phyloP scores from a whole-genome alignment of 2,888 invertebrate genomes.

The Hydrotaea cyrtoneurina region DNA sequence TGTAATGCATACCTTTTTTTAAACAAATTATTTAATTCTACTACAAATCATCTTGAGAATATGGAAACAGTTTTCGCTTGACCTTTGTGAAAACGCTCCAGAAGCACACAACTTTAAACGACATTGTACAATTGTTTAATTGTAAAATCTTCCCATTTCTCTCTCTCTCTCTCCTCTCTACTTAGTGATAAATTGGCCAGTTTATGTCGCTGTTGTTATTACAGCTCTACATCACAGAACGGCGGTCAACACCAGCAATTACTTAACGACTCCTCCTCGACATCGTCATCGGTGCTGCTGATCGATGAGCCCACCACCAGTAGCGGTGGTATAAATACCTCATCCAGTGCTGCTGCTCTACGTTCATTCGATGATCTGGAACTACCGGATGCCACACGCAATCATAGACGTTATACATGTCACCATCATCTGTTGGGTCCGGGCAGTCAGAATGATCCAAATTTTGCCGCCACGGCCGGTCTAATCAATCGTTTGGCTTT shows the following conservation, averaged over 20 bases:
- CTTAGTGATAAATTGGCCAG: slow-evolving; percentile 78
- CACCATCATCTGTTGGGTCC: slow-evolving; percentile 74
- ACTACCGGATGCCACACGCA: slow-evolving; percentile 75
- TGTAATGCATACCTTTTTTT: too few relatives aligned
- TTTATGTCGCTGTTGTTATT: slow-evolving; percentile 79
- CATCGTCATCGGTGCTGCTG: slow-evolving; percentile 81
- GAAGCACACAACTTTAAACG: too few relatives aligned
- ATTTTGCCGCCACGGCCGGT: slow-evolving; percentile 80
- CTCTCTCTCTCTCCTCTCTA: background rate
- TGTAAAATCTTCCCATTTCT: background rate
- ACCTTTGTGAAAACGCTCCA: too few relatives aligned
- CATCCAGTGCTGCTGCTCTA: slow-evolving; percentile 81
- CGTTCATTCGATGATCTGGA: slow-evolving; percentile 84
- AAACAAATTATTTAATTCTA: too few relatives aligned
- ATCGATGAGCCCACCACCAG: slow-evolving; percentile 83
- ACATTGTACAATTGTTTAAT: background rate
- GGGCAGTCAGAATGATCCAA: slow-evolving; percentile 75
- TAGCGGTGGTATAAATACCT: slow-evolving; percentile 68
- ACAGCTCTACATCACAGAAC: slow-evolving; percentile 71
- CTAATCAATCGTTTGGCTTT: slow-evolving; percentile 81
- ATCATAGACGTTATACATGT: slow-evolving; percentile 77
- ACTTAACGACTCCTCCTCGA: slow-evolving; percentile 81
- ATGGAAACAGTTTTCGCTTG: too few relatives aligned
- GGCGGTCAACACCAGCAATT: slow-evolving; percentile 71
- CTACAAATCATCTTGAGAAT: too few relatives aligned